Evolutionary conservation across 2,888 invertebrate species (phyloP), one percentile per base, ranked within the genome.

Genomic region (Acleris laterana): DNA sequence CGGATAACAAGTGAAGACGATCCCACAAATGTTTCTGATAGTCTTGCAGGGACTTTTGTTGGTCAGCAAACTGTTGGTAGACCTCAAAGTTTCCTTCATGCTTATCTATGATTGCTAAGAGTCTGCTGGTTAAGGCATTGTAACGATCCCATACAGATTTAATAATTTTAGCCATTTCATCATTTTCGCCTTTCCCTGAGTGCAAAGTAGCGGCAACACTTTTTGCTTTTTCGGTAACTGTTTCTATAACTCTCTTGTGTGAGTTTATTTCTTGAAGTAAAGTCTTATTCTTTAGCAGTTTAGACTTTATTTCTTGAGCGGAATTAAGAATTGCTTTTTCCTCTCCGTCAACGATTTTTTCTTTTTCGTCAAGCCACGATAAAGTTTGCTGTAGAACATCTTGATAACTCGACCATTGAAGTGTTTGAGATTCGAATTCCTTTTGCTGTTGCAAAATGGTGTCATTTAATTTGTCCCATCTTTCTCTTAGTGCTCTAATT

Each of bases 1-100:
- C 98, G 5, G 96, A 96, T 73, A 96, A 95, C 66, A 96, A 94
- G 55, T 96, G 95, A 6, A 99, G 90, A 73, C 96, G 96, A 81
- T 98, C 98, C 96, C 98, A 97, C 46, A 98, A 94, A 77, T 96
- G 96, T 82, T 98, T 98, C 77, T 98, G 97, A 86, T 97, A 97
- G 77, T 98, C 98, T 88, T 97, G 97, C 71, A 97, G 96, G 0
- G 96, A 94, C 82, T 97, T 97, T 74, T 97, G 97, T 63, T 97
- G 93, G 75, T 97, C 97, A 72, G 96, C 95, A 80, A 98, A 98
- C 78, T 97, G 96, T 81, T 97, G 97, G 79, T 97, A 96, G 7
- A 96, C 95, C 66, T 98, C 97, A 60, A 96, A 94, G 0, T 95
- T 95, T 69, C 94, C 94, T 81, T 98, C 98, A 61, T 97, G 93